Evolutionary conservation across 2,797 vertebrate species (phyloP).

Genomic region (Morelia viridis): DNA sequence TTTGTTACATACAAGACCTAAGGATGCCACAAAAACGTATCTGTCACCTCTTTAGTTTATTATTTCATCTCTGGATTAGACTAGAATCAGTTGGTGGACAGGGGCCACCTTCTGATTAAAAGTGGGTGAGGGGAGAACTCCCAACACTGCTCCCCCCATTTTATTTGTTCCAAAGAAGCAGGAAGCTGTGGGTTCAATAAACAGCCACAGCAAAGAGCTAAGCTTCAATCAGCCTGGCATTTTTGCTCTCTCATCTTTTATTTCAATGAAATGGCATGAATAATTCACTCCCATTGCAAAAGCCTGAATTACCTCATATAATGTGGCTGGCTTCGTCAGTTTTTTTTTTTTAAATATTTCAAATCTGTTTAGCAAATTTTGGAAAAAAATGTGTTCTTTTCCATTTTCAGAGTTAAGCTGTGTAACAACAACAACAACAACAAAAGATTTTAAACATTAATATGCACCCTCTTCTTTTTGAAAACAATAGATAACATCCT

Average conservation of each 20-base stretch:
- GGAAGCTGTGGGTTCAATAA: slow-evolving; percentile 35
- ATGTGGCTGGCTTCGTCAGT: slow-evolving; percentile 53
- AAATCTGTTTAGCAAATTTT: slow-evolving; percentile 51
- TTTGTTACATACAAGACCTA: not conserved
- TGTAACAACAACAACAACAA: not conserved
- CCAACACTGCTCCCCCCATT: not conserved
- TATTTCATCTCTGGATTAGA: not conserved
- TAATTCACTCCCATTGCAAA: slow-evolving; percentile 61
- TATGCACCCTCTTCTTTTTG: slow-evolving; percentile 3
- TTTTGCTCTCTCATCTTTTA: slow-evolving; percentile 52
- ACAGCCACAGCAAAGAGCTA: slow-evolving; percentile 50
- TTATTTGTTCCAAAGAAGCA: slow-evolving; percentile 2
- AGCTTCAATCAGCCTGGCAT: slow-evolving; percentile 55
- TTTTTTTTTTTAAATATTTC: slow-evolving; percentile 39
- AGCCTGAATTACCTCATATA: slow-evolving; percentile 60
- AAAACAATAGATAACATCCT: not conserved
- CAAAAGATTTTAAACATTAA: slow-evolving; percentile 12
- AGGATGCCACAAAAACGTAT: not conserved
- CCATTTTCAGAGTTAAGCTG: slow-evolving; percentile 21
- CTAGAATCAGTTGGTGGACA: not conserved
- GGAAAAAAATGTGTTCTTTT: not conserved
- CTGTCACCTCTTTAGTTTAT: not conserved
- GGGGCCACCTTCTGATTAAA: not conserved
- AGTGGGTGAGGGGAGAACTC: not conserved
- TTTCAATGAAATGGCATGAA: slow-evolving; percentile 56